Conservation (phyloP, 2,888 invertebrate genomes). For the Lochmaea crataegi region DNA sequence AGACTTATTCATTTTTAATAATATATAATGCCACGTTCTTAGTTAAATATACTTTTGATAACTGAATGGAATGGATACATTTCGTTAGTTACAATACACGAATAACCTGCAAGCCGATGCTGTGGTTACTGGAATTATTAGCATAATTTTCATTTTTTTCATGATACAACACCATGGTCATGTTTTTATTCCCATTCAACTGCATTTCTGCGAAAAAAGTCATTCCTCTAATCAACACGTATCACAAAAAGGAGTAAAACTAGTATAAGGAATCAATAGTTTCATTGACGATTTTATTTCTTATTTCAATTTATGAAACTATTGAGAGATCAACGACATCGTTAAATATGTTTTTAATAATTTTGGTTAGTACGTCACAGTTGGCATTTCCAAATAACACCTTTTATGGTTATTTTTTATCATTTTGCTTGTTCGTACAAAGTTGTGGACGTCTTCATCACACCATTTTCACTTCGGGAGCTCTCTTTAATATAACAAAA, state of each 20-base stretch:
- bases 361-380: background rate
- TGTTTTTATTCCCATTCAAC: too few relatives aligned
- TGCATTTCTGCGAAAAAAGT: background rate
- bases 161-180: background rate
- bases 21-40: slow-evolving; percentile 17
- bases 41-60: slow-evolving; percentile 9
- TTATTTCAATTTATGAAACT: too few relatives aligned
- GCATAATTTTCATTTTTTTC: background rate
- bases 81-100: background rate
- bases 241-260: background rate
- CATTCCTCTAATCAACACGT: background rate
- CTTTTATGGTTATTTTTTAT: background rate
- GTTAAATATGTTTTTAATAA: background rate
- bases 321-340: background rate
- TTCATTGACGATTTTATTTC: too few relatives aligned
- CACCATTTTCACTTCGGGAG: background rate
- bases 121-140: background rate
- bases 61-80: slow-evolving; percentile 2
- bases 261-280: too few relatives aligned
- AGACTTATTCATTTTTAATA: slow-evolving; percentile 35
- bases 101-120: background rate
- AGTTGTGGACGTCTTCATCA: background rate
- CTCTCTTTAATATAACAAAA: background rate
- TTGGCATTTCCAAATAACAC: background rate
- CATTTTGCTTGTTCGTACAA: background rate